phyloP scores from a whole-genome alignment of 2,797 vertebrate genomes.

The Lycodopsis pacificus region DNA sequence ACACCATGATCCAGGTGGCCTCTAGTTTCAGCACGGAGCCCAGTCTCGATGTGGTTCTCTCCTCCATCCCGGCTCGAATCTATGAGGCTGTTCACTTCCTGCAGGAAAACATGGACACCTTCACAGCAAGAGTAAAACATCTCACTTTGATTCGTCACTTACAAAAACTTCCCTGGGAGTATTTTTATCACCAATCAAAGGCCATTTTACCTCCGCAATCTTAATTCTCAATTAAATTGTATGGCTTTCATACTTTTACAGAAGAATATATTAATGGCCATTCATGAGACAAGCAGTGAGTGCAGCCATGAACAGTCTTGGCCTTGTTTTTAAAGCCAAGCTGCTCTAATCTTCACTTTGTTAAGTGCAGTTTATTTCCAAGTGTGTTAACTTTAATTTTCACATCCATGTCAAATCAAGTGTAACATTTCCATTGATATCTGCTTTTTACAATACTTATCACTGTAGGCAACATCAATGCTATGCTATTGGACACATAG shows the following conservation, averaged over 20 bases:
- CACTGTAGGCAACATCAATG: neutral
- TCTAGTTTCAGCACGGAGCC: slow-evolving; percentile 89
- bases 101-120: slow-evolving; percentile 87
- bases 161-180: neutral
- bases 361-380: slow-evolving; percentile 6
- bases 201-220: neutral
- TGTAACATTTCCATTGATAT: neutral
- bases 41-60: slow-evolving; percentile 88
- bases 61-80: slow-evolving; percentile 88
- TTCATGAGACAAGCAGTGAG: slow-evolving; percentile 12
- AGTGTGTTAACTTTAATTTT: neutral
- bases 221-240: neutral
- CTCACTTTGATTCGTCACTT: neutral
- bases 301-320: neutral
- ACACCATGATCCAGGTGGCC: slow-evolving; percentile 90
- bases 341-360: neutral
- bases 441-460: neutral
- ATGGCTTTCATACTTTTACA: neutral
- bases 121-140: slow-evolving; percentile 86
- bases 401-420: neutral
- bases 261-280: neutral
- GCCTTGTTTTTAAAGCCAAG: neutral
- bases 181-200: neutral
- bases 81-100: slow-evolving; percentile 88
- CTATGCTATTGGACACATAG: neutral